Base-by-base conservation (phyloP, 2,113 vertebrate genomes). In the Ellobius talpinus region DNA sequence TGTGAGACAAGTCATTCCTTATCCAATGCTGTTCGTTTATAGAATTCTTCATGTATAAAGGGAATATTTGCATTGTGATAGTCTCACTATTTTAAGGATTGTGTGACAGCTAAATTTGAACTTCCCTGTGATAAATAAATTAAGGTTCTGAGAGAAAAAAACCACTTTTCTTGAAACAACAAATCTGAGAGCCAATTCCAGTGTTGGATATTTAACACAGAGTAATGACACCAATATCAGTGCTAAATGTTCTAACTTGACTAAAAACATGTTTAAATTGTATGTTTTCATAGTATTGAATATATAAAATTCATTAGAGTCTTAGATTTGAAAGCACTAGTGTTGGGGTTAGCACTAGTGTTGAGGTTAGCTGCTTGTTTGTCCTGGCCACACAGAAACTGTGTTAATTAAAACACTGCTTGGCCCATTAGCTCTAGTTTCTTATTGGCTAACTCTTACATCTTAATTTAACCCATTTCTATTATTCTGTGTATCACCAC, bases 1-100 rank as follows among this genome's bases (percentile, higher is more conserved):
- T 70, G 33, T 89, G 87, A 88, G 45, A 93, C 90, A 79, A 93
- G 96, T 36, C 66, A 19, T 84, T 91, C 39, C 11, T 94, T 29
- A 29, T 91, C 1, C 21, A 86, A 24, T 33, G 24, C 4, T 26
- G 19, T 72, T 63, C 9, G 36, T 91, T 91, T 70, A 12, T 68
- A 73, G 10, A 76, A 42, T 55, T 29, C 16, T 74, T 94, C 65
- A 26, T 88, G 2, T 70, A 87, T 73, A 42, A 72, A 31, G 6
- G 45, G 12, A 36, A 42, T 65, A 42, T 65, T 65, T 36, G 12
- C 11, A 72, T 68, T 55, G 36, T 16, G 26, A 24, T 39, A 11
- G 9, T 6, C 21, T 92, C 24, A 50, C 90, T 89, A 87, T 91
- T 97, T 97, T 96, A 23, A 90, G 42, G 70, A 52, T 0, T 55